Base-by-base conservation (phyloP, 2,888 invertebrate genomes). In the Lamellibrachia satsuma region DNA sequence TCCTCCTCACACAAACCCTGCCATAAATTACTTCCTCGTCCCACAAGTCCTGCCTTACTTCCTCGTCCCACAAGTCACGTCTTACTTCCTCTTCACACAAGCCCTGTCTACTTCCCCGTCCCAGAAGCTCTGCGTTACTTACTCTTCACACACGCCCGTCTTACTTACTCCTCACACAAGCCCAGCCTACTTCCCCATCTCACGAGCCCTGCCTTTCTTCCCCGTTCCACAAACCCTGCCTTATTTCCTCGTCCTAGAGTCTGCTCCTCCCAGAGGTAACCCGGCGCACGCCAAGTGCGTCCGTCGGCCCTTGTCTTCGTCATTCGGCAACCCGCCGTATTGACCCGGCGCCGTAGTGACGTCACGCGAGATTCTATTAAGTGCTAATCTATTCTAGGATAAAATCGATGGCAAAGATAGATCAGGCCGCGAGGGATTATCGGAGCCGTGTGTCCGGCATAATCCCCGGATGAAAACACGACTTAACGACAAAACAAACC, bases 371-470 rank as follows among this genome's bases (percentile, higher is more conserved):
- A 75, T 75, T 75, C 75, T 75, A 75, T 75, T 75, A 75, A 75
- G 75, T 75, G 75, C 75, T 75, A 75, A 75, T 75, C 75, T 75
- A 75, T 75, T 75, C 75, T 75, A 75, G 75, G 75, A 75, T 75
- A 75, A 75, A 75, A 75, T 75, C 75, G 75, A 75, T 75, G 75
- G 75, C 75, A 75, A 75, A 75, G 75, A 75, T 75, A 75, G 75
- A 75, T 75, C 75, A 75, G 75, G 75, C 75, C 15, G 75, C 75
- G 75, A 75, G 11, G 75, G 75, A 75, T 75, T 75, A 11, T 6
- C 15, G 75, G 4, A 22, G 75, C 15, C 75, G 75, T 75, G 75
- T 75, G 75, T 75, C 75, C 75, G 22, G 75, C 75, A 4, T 75
- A 75, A 75, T 75, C 75, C 75, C 3, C 75, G 75, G 75, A 75